phyloP scores from a whole-genome alignment of 2,113 vertebrate genomes.

The Pterophyllum scalare region DNA sequence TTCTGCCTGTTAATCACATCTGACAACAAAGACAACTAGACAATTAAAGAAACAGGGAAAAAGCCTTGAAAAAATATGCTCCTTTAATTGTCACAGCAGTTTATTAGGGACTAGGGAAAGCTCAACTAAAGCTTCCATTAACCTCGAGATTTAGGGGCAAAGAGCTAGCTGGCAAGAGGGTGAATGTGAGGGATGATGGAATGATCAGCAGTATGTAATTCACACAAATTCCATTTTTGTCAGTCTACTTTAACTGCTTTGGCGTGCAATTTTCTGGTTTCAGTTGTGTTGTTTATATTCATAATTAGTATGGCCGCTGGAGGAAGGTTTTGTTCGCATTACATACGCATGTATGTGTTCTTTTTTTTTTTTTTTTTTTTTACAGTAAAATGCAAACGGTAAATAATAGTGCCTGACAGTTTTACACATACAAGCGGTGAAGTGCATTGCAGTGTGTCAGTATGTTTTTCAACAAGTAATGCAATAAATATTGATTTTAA shows the following conservation, averaged over 20 bases:
- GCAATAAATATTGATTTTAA: neutral
- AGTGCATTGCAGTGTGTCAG: neutral
- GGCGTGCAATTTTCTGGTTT: neutral
- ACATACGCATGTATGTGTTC: too few relatives aligned
- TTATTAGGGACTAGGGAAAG: slow-evolving; percentile 61
- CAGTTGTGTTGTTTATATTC: neutral
- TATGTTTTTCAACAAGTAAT: neutral
- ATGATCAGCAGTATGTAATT: neutral
- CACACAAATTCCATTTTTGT: neutral
- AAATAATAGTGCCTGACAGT: neutral
- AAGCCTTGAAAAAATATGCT: slow-evolving; percentile 58
- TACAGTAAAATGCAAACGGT: neutral
- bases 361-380: neutral
- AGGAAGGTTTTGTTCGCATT: neutral
- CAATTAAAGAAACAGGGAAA: slow-evolving; percentile 66
- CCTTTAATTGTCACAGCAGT: slow-evolving; percentile 71
- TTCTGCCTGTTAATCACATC: slow-evolving; percentile 67
- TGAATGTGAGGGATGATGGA: neutral
- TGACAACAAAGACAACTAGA: slow-evolving; percentile 60
- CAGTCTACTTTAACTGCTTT: neutral
- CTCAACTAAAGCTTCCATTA: slow-evolving; percentile 59
- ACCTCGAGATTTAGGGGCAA: slow-evolving; percentile 43
- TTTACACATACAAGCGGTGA: neutral
- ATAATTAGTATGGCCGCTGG: neutral
- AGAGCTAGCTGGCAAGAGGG: neutral